phyloP scores from a whole-genome alignment of 2,888 invertebrate species.

The Amiota mariae region DNA sequence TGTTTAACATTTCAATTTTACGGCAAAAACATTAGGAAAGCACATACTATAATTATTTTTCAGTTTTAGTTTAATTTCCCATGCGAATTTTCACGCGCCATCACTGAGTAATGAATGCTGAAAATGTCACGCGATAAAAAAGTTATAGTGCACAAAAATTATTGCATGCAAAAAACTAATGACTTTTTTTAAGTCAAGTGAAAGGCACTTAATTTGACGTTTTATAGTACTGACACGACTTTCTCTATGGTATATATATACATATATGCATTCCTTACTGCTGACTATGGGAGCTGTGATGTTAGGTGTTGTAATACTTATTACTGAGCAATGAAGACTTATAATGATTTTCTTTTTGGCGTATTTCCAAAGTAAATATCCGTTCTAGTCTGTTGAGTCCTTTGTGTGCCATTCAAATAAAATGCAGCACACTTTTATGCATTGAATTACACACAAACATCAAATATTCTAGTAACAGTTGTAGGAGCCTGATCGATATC shows the following conservation, averaged over 20 bases:
- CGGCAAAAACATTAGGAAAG: neutral
- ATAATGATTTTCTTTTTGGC: neutral
- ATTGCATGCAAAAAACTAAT: conserved; percentile 40
- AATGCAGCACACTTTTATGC: conserved; percentile 28
- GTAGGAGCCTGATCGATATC: too few relatives aligned
- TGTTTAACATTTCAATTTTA: neutral
- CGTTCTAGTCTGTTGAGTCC: conserved; percentile 9
- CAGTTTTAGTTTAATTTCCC: conserved; percentile 32
- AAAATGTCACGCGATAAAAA: conserved; percentile 30
- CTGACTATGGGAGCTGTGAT: too few relatives aligned
- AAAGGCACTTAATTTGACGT: conserved; percentile 26
- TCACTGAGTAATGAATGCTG: neutral
- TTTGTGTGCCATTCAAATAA: conserved; percentile 25
- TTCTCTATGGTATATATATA: neutral
- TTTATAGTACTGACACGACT: neutral
- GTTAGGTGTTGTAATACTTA: too few relatives aligned
- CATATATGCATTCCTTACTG: neutral
- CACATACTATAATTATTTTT: conserved; percentile 22
- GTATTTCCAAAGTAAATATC: conserved; percentile 26
- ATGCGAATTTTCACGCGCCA: conserved; percentile 17
- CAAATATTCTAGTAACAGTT: neutral
- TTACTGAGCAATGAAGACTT: neutral
- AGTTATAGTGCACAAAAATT: conserved; percentile 24
- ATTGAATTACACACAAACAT: conserved; percentile 36
- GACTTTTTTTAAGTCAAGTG: conserved; percentile 4